A percentile compares a stretch with the other conserved stretches of the same genome.
These are phyloP conservation scores for Lacanobia wlatinum DNA, from an alignment of 2,888 invertebrate genomes.

Conservation along the genomic window DNA sequence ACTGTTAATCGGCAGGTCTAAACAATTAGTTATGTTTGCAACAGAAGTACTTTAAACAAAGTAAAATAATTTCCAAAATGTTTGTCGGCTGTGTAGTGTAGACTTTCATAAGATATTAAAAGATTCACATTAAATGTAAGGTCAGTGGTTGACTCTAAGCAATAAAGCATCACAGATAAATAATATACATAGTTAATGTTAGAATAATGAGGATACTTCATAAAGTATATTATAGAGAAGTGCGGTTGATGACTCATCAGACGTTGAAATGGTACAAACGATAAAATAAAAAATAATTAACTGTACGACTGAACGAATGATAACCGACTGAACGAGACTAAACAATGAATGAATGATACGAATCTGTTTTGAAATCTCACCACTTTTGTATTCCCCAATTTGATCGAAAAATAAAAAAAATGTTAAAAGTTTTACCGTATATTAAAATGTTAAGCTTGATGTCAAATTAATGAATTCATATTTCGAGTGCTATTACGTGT, in stretches of 20 bases:
- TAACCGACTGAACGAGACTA: constrained; percentile 42
- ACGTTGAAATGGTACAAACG: constrained; percentile 62
- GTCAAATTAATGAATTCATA: constrained; percentile 31
- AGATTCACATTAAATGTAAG: constrained; percentile 15
- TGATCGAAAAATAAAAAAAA: not conserved
- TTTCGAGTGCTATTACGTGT: constrained; percentile 57
- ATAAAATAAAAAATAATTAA: constrained; percentile 32
- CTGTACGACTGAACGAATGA: constrained; percentile 53
- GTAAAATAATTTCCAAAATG: constrained; percentile 62
- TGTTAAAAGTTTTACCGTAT: constrained; percentile 19
- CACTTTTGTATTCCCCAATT: constrained; percentile 9
- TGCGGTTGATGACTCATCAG: constrained; percentile 47
- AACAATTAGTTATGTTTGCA: not conserved
- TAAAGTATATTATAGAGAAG: constrained; percentile 27
- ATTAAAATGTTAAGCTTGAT: constrained; percentile 18
- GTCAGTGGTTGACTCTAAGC: constrained; percentile 52
- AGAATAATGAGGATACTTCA: constrained; percentile 29
- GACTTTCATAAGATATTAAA: constrained; percentile 40
- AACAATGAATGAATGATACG: constrained; percentile 28
- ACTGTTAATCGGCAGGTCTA: constrained; percentile 16
- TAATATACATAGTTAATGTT: constrained; percentile 42
- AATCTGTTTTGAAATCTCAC: constrained; percentile 49
- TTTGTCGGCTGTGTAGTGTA: constrained; percentile 72
- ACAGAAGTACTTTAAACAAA: constrained; percentile 6
- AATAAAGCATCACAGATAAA: constrained; percentile 61